These are phyloP conservation scores for Pterostichus niger DNA, from an alignment of 2,888 invertebrate species.

Conservation along the genomic window DNA sequence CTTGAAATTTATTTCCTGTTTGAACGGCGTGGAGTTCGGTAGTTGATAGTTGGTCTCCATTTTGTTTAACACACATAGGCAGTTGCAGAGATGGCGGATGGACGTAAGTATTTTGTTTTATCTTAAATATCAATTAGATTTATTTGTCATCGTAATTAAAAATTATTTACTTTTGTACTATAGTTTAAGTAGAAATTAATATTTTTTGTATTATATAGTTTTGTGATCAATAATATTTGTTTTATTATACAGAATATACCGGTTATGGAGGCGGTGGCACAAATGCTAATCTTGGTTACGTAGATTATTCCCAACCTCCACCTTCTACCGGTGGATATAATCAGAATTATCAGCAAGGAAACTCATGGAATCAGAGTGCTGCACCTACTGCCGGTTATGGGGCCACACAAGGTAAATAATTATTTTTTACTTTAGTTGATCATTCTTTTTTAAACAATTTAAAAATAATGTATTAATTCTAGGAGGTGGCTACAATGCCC, in stretches of 20 bases:
- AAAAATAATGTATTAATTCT: neutral
- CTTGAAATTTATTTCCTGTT: constrained; percentile 51
- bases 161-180: neutral
- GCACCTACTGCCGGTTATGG: constrained; percentile 52
- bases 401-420: constrained; percentile 54
- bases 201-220: constrained; percentile 11
- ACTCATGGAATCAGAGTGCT: constrained; percentile 62
- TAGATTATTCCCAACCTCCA: constrained; percentile 75
- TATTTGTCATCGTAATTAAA: constrained; percentile 25
- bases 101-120: constrained; percentile 63
- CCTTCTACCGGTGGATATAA: constrained; percentile 71
- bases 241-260: constrained; percentile 68
- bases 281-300: constrained; percentile 69
- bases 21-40: constrained; percentile 3
- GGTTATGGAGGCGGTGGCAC: constrained; percentile 69
- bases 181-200: neutral
- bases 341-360: constrained; percentile 53
- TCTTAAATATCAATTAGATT: constrained; percentile 3
- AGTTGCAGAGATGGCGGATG: constrained; percentile 53
- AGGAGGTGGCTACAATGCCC: constrained; percentile 44
- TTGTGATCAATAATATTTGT: constrained; percentile 4
- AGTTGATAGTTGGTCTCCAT: constrained; percentile 1
- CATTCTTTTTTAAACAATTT: neutral
- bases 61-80: constrained; percentile 4
- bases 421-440: too few relatives aligned